Evolutionary conservation across 2,888 invertebrate genomes (phyloP), one percentile per base, ranked within the genome.

Genomic region (Eudemis profundana): DNA sequence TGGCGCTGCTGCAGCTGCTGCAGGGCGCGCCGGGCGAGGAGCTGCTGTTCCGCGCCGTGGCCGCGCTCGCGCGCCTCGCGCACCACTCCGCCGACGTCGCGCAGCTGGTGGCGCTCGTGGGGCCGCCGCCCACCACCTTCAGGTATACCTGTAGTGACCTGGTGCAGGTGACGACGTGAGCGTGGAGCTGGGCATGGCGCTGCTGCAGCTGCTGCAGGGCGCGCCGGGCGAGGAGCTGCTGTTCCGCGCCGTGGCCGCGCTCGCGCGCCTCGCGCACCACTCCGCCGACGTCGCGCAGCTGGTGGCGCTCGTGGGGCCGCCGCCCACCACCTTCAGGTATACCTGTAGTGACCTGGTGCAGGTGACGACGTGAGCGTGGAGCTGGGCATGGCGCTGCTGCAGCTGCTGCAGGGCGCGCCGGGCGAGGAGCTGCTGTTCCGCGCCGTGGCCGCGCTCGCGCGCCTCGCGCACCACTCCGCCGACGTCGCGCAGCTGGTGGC

Each of bases 361-460:
- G 98, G 97, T 98, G 65, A 98, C 86, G 98, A 98, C 86, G 96
- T 98, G 61, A 97, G 97, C 67, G 97, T 97, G 65, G 98, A 98
- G 89, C 89, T 98, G 81, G 95, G 97, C 49, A 97, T 98, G 96
- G 98, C 98, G 57, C 93, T 97, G 78, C 94, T 98, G 71, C 98
- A 98, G 93, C 97, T 95, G 90, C 95, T 98, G 93, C 96, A 95
- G 80, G 94, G 94, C 62, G 96, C 95, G 80, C 96, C 97, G 27
- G 88, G 89, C 33, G 98, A 98, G 90, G 96, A 97, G 81, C 95
- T 96, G 74, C 93, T 96, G 75, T 96, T 93, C 92, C 94, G 97
- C 70, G 95, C 96, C 69, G 93, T 97, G 90, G 95, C 95, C 75
- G 96, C 97, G 0, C 92, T 98, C 72, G 94, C 95, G 12, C 92